Evolutionary conservation across 2,888 invertebrate species (phyloP).

Genomic region (Oscheius onirici): DNA sequence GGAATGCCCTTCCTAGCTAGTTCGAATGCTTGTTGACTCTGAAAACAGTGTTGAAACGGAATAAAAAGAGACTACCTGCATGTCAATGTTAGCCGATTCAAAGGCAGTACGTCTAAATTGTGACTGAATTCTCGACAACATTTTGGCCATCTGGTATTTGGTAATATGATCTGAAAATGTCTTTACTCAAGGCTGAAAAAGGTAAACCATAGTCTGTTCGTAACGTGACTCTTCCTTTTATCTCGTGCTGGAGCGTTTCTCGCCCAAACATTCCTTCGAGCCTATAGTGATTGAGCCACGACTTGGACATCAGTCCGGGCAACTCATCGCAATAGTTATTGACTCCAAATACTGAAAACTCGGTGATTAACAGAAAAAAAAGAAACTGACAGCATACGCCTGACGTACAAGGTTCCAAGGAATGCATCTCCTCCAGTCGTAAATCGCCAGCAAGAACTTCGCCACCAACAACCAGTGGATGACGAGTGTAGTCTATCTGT

Average conservation of each 20-base stretch:
- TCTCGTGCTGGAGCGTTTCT: constrained; percentile 45
- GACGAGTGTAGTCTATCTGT: constrained; percentile 60
- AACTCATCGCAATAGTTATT: constrained; percentile 61
- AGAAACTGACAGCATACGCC: constrained; percentile 63
- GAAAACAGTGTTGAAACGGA: not conserved
- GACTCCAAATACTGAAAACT: constrained; percentile 62
- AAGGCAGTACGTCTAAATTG: constrained; percentile 62
- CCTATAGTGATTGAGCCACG: constrained; percentile 62
- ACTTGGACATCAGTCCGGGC: constrained; percentile 51
- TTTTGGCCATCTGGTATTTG: constrained; percentile 79
- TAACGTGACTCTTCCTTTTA: constrained; percentile 44
- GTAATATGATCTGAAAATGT: constrained; percentile 77
- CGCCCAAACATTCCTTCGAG: constrained; percentile 61
- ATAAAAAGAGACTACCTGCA: constrained; percentile 74
- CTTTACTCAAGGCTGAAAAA: not conserved
- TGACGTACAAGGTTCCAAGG: constrained; percentile 59
- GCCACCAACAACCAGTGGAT: constrained; percentile 63
- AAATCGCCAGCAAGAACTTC: constrained; percentile 62
- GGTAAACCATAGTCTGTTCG: constrained; percentile 48
- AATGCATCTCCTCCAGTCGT: constrained; percentile 53
- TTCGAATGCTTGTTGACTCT: constrained; percentile 88
- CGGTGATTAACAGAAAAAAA: not conserved
- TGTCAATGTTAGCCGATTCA: constrained; percentile 79
- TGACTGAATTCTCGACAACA: constrained; percentile 76
- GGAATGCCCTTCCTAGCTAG: constrained; percentile 85